Evolutionary conservation across 2,113 vertebrate genomes (phyloP), one percentile per base, ranked within the genome.

Genomic region (Pelecanus crispus): DNA sequence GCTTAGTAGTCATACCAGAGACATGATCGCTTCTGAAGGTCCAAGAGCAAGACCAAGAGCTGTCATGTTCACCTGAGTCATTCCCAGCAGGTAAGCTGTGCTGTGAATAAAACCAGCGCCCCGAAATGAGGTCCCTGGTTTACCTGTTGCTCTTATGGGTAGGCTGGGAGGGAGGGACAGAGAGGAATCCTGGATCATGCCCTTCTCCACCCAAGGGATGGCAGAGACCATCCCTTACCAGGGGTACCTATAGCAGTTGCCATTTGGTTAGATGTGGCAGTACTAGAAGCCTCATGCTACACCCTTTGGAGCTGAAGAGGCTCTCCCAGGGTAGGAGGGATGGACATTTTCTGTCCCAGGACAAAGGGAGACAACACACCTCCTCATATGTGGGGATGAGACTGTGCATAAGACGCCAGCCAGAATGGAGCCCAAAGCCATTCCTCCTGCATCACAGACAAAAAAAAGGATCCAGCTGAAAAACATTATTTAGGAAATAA

Each of bases 61-160:
- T 71, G 62, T 16, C 1, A 0, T 5, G 11, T 34, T 44, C 56
- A 16, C 75, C 29, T 10, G 13, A 11, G 10, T 12, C 2, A 0
- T 26, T 74, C 34, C 59, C 63, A 86, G 24, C 47, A 79, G 44
- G 14, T 44, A 5, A 22, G 9, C 15, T 66, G 21, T 26, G 36
- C 22, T 44, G 32, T 7, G 34, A 67, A 25, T 14, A 42, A 56
- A 80, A 18, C 8, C 50, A 80, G 19, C 4, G 1, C 40, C 29
- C 24, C 1, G 2, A 10, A 22, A 9, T 1, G 14, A 72, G 31
- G 11, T 5, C 22, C 25, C 11, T 84, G 42, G 6, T 34, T 47
- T 47, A 34, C 59, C 26, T 2, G 1, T 21, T 49, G 71, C 50
- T 67, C 29, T 59, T 21, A 17, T 0, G 2, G 34, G 36, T 44